Base-by-base conservation (phyloP, 2,888 invertebrate species). In the Serripes groenlandicus region DNA sequence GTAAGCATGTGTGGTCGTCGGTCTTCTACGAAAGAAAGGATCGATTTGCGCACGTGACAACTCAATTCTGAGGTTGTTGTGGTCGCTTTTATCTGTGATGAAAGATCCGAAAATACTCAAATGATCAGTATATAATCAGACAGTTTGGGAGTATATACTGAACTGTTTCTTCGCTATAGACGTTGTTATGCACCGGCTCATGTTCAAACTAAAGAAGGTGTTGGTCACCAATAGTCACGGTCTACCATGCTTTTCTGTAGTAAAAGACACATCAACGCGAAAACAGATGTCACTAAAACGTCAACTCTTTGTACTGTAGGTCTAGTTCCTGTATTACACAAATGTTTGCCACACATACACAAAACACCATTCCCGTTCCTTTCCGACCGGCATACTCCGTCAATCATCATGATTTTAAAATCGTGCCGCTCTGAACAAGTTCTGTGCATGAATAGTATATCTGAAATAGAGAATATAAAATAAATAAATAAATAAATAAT, bases 281-380 rank as follows among this genome's bases (percentile, higher is more conserved):
- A 66, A 23, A 66, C 5, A 26, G 34, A 1, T 21, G 52, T 49
- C 26, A 18, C 32, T 32, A 34, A 15, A 3, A n/a, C 26, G 23
- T n/a, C 35, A 30, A 42, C 18, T 18, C 21, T 52, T 11, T 66
- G 66, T 15, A 42, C 26, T 23, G 42, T 28, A 18, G 37, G 18
- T 23, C 42, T n/a, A 26, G 66, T 52, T 26, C 58, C 74, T 23
- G 74, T 70, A 81, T 93, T 93, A 86, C 93, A 93, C 71, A 91
- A 87, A 78, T 92, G 88, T 72, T 90, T 90, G 28, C 92, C 92
- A 77, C 93, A 93, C 93, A 93, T 93, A 75, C 93, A 93, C 73
- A 93, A 85, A 58, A 91, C 90, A 30, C 93, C 93, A 75, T 93
- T 93, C n/a, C 92, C 93, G 69, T 89, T 90, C 23, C 92, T 83